phyloP scores from a whole-genome alignment of 2,888 invertebrate genomes.

The Pollenia angustigena region DNA sequence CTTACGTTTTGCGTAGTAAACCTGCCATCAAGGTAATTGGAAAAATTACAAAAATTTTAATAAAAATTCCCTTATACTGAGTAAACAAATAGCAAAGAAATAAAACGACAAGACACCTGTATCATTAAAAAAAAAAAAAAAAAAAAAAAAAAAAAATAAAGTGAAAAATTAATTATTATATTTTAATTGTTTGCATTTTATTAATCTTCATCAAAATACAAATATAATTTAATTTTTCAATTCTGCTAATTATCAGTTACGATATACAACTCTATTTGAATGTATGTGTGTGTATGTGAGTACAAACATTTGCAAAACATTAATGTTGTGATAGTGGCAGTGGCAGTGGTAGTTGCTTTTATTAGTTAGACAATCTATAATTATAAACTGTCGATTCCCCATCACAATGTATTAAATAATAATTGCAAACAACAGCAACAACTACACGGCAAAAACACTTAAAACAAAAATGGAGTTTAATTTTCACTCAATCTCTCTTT shows the following conservation, averaged over 20 bases:
- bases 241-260: slow-evolving; percentile 54
- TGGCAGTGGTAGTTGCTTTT: background rate
- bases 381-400: slow-evolving; percentile 68
- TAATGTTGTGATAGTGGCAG: background rate
- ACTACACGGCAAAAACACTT: slow-evolving; percentile 23
- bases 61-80: background rate
- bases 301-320: background rate
- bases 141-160: slow-evolving; percentile 8
- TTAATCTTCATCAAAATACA: slow-evolving; percentile 64
- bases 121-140: background rate
- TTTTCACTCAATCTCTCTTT: slow-evolving; percentile 41
- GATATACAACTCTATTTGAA: slow-evolving; percentile 1
- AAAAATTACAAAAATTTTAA: slow-evolving; percentile 47
- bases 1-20: slow-evolving; percentile 70
- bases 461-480: slow-evolving; percentile 48
- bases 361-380: slow-evolving; percentile 62
- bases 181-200: slow-evolving; percentile 18
- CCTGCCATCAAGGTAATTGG: slow-evolving; percentile 76
- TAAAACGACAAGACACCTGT: slow-evolving; percentile 10
- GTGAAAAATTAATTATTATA: background rate
- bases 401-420: slow-evolving; percentile 71
- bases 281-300: background rate
- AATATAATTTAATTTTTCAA: slow-evolving; percentile 60
- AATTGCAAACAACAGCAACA: slow-evolving; percentile 51
- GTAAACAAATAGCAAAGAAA: background rate